Percentiles rank a stretch among this genome's conserved stretches.
Evolutionary conservation across 2,113 vertebrate species (phyloP).

Genomic region (Argyrosomus japonicus): DNA sequence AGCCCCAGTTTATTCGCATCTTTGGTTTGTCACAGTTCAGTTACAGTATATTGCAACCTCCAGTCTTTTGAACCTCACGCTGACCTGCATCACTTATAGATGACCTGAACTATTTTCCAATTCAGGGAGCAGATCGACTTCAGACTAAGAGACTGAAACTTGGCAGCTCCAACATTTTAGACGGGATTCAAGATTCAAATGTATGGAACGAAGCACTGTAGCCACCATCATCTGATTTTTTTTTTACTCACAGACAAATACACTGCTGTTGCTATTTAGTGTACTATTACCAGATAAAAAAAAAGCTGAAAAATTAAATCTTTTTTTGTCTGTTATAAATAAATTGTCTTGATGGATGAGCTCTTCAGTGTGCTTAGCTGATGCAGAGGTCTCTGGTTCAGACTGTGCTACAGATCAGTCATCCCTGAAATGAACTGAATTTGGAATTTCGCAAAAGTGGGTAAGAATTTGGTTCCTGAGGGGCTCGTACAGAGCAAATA

Average conservation of each 20-base stretch:
- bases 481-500: too few relatives aligned
- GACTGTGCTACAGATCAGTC: too few relatives aligned
- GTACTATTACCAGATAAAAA: not conserved
- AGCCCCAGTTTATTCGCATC: not conserved
- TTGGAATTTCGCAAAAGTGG: not conserved
- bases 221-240: not conserved
- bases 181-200: not conserved
- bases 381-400: not conserved
- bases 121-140: not conserved
- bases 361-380: not conserved
- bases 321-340: not conserved
- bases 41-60: not conserved
- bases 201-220: not conserved
- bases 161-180: not conserved
- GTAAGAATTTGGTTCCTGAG: too few relatives aligned
- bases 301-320: not conserved
- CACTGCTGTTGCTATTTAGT: not conserved
- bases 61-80: not conserved
- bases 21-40: not conserved
- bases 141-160: not conserved
- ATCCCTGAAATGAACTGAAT: not conserved
- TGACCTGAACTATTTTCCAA: constrained; percentile 9
- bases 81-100: constrained; percentile 11
- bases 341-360: not conserved
- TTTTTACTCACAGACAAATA: not conserved